Base-by-base conservation (phyloP, 2,113 vertebrate species). In the Trematomus loennbergii region DNA sequence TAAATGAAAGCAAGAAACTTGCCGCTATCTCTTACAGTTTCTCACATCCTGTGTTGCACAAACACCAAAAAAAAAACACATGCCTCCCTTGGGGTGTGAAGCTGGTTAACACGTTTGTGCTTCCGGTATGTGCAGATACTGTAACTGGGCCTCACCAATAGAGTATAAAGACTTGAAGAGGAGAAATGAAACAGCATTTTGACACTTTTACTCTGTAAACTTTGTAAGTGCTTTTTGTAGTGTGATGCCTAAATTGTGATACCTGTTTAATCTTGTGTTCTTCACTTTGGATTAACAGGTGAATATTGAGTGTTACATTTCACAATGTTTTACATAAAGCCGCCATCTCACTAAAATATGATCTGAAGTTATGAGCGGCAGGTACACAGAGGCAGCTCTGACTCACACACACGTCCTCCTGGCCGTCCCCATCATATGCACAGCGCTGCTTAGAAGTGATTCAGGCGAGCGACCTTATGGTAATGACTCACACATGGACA, bases 401-500 rank as follows among this genome's bases (percentile, higher is more conserved):
- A 87, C 55, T 89, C 79, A 84, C 58, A 10, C 49, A 0, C 12
- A 40, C 16, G 36, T 75, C 12, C 3, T 13, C 66, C 53, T 45
- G 48, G 60, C 55, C 13, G 20, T 74, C 17, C 60, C 25, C 63
- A 46, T 81, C 67, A 73, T 20, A 61, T 60, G 53, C 82, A 66
- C 48, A 4, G 25, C 1, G 1, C 81, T 68, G 0, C 75, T 74
- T 17, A 43, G 36, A 71, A 73, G 48, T 72, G 69, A 72, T 16
- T 80, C 65, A 87, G 48, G 12, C 7, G 4, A 20, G 63, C 25
- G 0, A 6, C 59, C 8, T 8, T 65, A 61, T 43, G 75, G 33
- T 43, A 57, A 33, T 91, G 88, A 87, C 48, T 86, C 78, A 86
- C 1, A 55, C 6, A 12, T 57, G 40, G 29, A 25, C 25, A 25